Evolutionary conservation across 2,888 invertebrate species (phyloP).

Genomic region (Choreutis nemorana): DNA sequence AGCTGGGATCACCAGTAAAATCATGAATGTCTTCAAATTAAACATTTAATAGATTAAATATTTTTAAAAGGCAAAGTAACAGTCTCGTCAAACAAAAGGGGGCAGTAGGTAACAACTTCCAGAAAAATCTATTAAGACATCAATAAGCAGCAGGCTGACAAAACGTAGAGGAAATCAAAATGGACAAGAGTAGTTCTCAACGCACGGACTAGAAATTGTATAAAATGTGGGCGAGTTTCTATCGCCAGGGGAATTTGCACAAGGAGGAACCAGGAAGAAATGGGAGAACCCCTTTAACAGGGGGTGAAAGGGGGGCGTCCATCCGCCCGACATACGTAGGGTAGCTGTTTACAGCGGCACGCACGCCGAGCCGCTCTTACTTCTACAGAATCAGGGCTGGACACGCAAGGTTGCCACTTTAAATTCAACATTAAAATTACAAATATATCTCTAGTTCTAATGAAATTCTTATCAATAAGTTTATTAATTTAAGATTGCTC

Average conservation of each 20-base stretch:
- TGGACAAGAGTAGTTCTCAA: constrained; percentile 27
- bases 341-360: constrained; percentile 63
- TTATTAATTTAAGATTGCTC: too few species aligned
- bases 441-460: too few species aligned
- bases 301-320: constrained; percentile 47
- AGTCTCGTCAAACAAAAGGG: too few species aligned
- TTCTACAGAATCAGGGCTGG: constrained; percentile 63
- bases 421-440: background rate
- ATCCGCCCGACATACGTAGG: constrained; percentile 51
- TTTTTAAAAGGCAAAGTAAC: too few species aligned
- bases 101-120: too few species aligned
- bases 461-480: too few species aligned
- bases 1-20: too few species aligned
- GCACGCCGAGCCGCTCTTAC: constrained; percentile 53
- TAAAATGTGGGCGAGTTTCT: constrained; percentile 66
- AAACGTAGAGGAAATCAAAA: too few species aligned
- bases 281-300: constrained; percentile 59
- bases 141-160: too few species aligned
- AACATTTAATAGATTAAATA: too few species aligned
- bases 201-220: constrained; percentile 60
- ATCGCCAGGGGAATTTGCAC: constrained; percentile 67
- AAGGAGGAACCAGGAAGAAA: constrained; percentile 65
- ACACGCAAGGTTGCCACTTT: constrained; percentile 48
- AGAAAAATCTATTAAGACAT: too few species aligned
- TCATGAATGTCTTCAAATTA: too few species aligned